Percentiles rank a stretch among this genome's conserved stretches.
These are phyloP conservation scores for Holothuria leucospilota DNA, from an alignment of 53 echinoderm and acorn worm genomes.

Conservation along the genomic window DNA sequence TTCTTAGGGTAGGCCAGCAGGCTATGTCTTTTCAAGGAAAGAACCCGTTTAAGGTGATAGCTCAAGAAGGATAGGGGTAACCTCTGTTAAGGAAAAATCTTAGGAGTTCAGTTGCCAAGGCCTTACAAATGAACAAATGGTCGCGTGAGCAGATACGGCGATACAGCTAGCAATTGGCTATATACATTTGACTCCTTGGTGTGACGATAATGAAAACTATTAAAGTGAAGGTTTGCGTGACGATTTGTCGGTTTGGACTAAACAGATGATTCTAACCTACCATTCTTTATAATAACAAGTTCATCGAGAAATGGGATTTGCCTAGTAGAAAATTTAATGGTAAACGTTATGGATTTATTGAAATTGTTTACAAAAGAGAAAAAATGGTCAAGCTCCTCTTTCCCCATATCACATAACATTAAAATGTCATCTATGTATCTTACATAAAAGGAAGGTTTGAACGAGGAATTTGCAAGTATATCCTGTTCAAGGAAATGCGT, in stretches of 20 bases:
- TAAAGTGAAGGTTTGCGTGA: conserved; percentile 15
- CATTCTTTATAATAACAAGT: background rate
- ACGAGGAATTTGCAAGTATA: background rate
- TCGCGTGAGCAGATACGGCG: too few species aligned
- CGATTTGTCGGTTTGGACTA: conserved; percentile 22
- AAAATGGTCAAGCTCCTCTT: background rate
- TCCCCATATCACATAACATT: conserved; percentile 17
- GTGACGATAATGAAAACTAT: conserved; percentile 19
- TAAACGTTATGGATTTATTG: conserved; percentile 7
- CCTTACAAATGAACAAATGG: background rate
- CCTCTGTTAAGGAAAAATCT: background rate
- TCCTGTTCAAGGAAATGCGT: conserved; percentile 32
- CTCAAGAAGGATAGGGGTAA: background rate
- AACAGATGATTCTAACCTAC: conserved; percentile 10
- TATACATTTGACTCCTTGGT: conserved; percentile 14
- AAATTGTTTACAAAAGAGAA: background rate
- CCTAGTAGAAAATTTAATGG: background rate
- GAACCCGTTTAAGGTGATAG: background rate
- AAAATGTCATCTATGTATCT: background rate
- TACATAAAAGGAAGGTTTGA: conserved; percentile 20
- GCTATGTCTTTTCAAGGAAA: background rate
- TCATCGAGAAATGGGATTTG: conserved; percentile 28
- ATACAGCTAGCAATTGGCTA: background rate
- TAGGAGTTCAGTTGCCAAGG: background rate
- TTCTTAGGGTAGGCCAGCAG: background rate